phyloP scores from a whole-genome alignment of 2,113 vertebrate species.

The Edolisoma coerulescens region DNA sequence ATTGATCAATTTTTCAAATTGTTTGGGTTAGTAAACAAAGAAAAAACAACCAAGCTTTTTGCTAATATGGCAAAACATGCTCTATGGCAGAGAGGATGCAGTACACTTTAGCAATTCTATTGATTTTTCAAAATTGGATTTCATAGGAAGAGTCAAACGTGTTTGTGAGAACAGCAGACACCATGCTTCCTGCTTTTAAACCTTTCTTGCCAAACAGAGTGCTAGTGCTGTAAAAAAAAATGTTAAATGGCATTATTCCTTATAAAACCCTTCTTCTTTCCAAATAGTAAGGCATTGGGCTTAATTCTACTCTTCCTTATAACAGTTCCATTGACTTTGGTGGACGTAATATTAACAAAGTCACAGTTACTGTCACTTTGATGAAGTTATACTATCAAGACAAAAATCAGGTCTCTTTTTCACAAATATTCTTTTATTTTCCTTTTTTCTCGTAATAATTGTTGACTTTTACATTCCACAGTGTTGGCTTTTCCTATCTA shows the following conservation, averaged over 20 bases:
- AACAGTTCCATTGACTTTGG: neutral
- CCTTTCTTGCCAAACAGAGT: neutral
- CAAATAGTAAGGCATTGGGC: neutral
- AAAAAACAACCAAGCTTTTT: neutral
- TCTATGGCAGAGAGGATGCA: neutral
- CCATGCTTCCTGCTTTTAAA: neutral
- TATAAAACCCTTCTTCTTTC: neutral
- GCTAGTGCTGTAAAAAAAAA: neutral
- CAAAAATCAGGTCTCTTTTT: neutral
- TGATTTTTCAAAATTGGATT: neutral
- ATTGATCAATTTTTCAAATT: neutral
- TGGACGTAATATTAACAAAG: accelerated
- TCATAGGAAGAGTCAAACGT: neutral
- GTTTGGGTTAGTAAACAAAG: neutral
- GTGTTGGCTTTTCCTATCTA: neutral
- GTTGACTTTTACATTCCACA: neutral
- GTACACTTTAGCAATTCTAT: neutral
- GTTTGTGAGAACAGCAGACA: neutral
- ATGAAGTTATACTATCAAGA: neutral
- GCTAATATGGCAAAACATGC: neutral
- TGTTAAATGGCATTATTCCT: neutral
- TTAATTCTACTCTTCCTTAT: neutral
- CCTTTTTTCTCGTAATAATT: neutral
- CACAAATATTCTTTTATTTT: neutral
- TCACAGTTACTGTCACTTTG: neutral